A percentile compares a stretch with the other conserved stretches of the same genome.
phyloP scores from a whole-genome alignment of 2,113 vertebrate species.

The Noturus placidus region DNA sequence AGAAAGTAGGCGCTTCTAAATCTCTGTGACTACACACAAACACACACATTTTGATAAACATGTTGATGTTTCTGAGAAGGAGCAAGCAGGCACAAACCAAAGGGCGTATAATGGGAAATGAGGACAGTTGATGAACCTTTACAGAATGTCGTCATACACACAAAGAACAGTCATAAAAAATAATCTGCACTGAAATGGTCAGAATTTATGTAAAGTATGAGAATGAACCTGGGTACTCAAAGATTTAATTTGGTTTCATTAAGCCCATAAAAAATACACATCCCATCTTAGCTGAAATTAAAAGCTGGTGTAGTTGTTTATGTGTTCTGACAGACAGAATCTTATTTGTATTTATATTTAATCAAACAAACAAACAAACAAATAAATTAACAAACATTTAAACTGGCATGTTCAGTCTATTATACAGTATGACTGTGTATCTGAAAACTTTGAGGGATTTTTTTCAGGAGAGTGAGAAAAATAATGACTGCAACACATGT shows the following conservation, averaged over 20 bases:
- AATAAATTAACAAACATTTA: background rate
- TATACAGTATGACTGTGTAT: conserved; percentile 1
- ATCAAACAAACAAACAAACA: background rate
- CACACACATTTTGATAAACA: conserved; percentile 40
- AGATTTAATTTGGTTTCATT: background rate
- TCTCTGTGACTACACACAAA: conserved; percentile 28
- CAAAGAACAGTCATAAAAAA: background rate
- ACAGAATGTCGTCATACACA: background rate
- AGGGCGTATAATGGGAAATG: conserved; percentile 3
- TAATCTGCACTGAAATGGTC: background rate
- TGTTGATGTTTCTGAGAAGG: conserved; percentile 24
- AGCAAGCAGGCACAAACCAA: conserved; percentile 4
- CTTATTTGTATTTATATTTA: too few relatives aligned
- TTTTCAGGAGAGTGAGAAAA: background rate
- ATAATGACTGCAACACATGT: background rate
- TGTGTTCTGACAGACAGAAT: background rate
- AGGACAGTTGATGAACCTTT: background rate
- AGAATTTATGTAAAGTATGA: background rate
- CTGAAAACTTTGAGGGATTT: background rate
- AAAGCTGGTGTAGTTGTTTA: background rate
- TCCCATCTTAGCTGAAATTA: background rate
- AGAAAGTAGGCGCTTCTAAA: conserved; percentile 28
- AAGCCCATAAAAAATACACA: conserved; percentile 11
- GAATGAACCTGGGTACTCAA: background rate
- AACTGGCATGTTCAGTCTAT: background rate